Evolutionary conservation across 2,888 invertebrate genomes (phyloP), one percentile per base, ranked within the genome.

Genomic region (Thymelicus sylvestris): DNA sequence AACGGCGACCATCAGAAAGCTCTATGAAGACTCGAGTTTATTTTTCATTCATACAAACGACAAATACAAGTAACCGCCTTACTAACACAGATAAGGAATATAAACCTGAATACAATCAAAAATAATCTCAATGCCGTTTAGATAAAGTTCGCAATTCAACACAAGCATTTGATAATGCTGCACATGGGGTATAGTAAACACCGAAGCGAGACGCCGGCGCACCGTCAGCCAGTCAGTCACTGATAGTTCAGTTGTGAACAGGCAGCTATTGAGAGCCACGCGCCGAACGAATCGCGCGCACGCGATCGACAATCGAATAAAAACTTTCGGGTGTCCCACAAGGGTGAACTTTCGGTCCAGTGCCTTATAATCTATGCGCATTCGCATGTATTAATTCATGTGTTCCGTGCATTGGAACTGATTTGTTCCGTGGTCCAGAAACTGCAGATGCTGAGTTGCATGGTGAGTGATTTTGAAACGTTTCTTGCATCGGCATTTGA

Each of bases 11-110:
- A 84, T 85, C 91, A 88, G 85, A 93, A 93, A 92, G 91, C 90
- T 91, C 88, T 87, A 87, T 84, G 85, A 71, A 60, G 60, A 83
- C 83, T 82, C 81, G 80, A 89, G 85, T 90, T 90, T 90, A 90
- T 90, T 90, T 88, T 92, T 90, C 92, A 93, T 93, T 93, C 93
- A 92, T 91, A 86, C 84, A 85, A 87, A 90, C 88, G 90, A 92
- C 91, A 88, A 89, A 92, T 91, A 90, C 92, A 90, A 87, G 85
- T 87, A 87, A 86, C 84, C 84, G 87, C 85, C 85, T 91, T 87
- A 91, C 92, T 86, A 91, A 91, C 87, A 90, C 90, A 90, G 90
- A 90, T 89, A 91, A 87, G 83, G 77, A 73, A 76, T 74, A 78
- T 71, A 76, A 72, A 64, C 10, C 5, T 2, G 13, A 2, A 4